phyloP scores from a whole-genome alignment of 1,140 invertebrate genomes.

The Procambarus clarkii region DNA sequence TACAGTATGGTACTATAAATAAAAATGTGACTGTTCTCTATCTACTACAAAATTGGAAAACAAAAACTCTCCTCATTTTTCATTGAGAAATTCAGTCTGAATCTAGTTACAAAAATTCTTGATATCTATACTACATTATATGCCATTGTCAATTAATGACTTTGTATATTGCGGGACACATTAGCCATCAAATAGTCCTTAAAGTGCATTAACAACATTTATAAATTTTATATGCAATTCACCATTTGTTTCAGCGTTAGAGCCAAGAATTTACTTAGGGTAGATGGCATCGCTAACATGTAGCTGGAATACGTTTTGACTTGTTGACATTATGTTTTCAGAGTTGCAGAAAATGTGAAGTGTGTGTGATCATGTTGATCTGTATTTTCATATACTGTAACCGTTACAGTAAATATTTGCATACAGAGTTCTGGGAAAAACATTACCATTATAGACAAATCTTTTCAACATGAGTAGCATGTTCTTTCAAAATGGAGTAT shows the following conservation, averaged over 20 bases:
- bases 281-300: background rate
- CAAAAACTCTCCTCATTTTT: background rate
- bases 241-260: background rate
- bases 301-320: background rate
- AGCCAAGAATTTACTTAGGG: background rate
- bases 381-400: background rate
- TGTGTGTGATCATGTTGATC: too few species aligned
- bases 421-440: background rate
- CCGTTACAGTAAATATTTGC: background rate
- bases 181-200: background rate
- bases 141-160: background rate
- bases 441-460: background rate
- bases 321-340: background rate
- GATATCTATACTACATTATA: too few species aligned
- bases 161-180: background rate
- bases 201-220: conserved; percentile 2
- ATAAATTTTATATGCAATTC: background rate
- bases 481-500: too few species aligned
- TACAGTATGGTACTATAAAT: background rate
- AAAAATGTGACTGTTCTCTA: background rate
- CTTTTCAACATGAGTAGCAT: too few species aligned
- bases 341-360: background rate
- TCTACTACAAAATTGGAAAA: background rate
- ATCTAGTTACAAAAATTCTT: too few species aligned
- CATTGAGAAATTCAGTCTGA: too few species aligned